Percentiles rank a stretch among this genome's conserved stretches.
Evolutionary conservation across 2,888 invertebrate species (phyloP).

Genomic region (Cremastinae sp.): DNA sequence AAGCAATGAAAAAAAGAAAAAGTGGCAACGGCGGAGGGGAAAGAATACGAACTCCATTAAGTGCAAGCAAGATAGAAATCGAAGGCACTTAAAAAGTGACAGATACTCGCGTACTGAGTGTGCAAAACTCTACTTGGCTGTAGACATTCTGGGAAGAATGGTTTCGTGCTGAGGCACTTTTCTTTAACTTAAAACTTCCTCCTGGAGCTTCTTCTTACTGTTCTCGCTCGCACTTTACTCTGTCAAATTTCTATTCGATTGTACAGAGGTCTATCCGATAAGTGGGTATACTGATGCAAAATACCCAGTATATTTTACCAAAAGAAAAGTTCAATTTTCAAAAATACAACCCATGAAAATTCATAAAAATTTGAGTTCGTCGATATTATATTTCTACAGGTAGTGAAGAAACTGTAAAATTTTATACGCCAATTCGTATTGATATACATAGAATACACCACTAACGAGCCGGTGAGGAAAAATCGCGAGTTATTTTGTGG

Average conservation of each 20-base stretch:
- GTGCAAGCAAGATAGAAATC: slow-evolving; percentile 60
- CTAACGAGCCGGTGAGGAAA: slow-evolving; percentile 50
- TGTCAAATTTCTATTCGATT: slow-evolving; percentile 21
- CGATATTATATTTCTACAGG: not conserved
- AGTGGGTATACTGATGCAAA: slow-evolving; percentile 14
- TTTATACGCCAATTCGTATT: not conserved
- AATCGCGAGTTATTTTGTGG: slow-evolving; percentile 53
- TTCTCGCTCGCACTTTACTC: slow-evolving; percentile 3
- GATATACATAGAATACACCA: slow-evolving; percentile 20
- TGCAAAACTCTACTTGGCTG: slow-evolving; percentile 67
- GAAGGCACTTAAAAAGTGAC: slow-evolving; percentile 70
- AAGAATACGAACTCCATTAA: slow-evolving; percentile 35
- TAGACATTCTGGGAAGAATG: slow-evolving; percentile 69
- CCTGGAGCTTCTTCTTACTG: slow-evolving; percentile 17
- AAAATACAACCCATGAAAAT: too few species aligned
- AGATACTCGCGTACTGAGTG: slow-evolving; percentile 63
- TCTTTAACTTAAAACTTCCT: slow-evolving; percentile 61
- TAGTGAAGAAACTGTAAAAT: not conserved
- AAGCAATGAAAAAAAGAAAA: slow-evolving; percentile 20
- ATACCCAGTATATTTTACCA: slow-evolving; percentile 1
- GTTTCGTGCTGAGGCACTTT: slow-evolving; percentile 70
- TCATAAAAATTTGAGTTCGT: slow-evolving; percentile 6
- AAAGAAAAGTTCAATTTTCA: not conserved
- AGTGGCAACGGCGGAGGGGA: slow-evolving; percentile 16
- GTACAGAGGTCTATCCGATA: slow-evolving; percentile 13